Percentiles rank a stretch among this genome's conserved stretches.
Evolutionary conservation across 2,888 invertebrate species (phyloP).

Genomic region (Eubasilissa splendida): DNA sequence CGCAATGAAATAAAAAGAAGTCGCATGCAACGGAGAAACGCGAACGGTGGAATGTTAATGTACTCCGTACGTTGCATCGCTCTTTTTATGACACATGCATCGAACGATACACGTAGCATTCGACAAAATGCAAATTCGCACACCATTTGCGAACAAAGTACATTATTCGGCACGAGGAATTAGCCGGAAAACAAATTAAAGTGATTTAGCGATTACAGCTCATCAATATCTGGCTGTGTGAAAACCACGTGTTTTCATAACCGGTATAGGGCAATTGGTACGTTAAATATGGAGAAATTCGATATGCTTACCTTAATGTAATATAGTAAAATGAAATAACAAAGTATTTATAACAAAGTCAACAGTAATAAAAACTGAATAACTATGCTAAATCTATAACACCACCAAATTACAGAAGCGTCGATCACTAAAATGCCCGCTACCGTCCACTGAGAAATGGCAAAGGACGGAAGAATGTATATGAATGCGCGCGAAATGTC

Average conservation of each 20-base stretch:
- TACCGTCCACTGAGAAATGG: slow-evolving; percentile 73
- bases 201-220: neutral
- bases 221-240: slow-evolving; percentile 29
- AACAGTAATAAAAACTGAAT: slow-evolving; percentile 48
- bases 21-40: slow-evolving; percentile 39
- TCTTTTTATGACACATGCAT: slow-evolving; percentile 40
- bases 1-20: slow-evolving; percentile 37
- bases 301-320: slow-evolving; percentile 45
- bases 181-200: neutral
- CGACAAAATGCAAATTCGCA: neutral
- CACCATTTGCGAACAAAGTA: slow-evolving; percentile 1
- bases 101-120: slow-evolving; percentile 22
- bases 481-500: slow-evolving; percentile 56
- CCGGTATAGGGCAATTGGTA: slow-evolving; percentile 40
- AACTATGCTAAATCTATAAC: slow-evolving; percentile 47
- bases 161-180: slow-evolving; percentile 1
- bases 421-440: slow-evolving; percentile 73
- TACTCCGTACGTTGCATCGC: slow-evolving; percentile 35
- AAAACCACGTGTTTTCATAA: slow-evolving; percentile 55
- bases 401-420: slow-evolving; percentile 61
- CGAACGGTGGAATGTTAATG: slow-evolving; percentile 45
- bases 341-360: slow-evolving; percentile 45
- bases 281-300: slow-evolving; percentile 38
- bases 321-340: slow-evolving; percentile 40
- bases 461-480: slow-evolving; percentile 67